Evolutionary conservation across 2,113 vertebrate species (phyloP).

Genomic region (Chauna torquata): DNA sequence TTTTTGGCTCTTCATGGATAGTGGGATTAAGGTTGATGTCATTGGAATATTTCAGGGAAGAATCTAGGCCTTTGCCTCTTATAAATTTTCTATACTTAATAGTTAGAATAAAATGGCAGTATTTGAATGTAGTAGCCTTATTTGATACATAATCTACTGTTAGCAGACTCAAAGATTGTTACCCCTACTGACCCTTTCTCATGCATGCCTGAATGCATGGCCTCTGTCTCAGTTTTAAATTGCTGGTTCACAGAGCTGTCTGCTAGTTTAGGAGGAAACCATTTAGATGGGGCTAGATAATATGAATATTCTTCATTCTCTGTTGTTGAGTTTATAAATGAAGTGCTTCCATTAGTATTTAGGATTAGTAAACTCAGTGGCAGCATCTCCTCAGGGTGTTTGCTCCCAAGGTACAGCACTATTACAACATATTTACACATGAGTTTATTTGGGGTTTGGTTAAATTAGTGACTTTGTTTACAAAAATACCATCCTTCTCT

Average conservation of each 20-base stretch:
- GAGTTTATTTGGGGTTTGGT: slow-evolving; percentile 66
- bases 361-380: slow-evolving; percentile 44
- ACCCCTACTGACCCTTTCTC: neutral
- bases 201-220: neutral
- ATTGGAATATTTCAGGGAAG: neutral
- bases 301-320: neutral
- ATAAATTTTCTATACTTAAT: neutral
- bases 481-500: slow-evolving; percentile 67
- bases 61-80: neutral
- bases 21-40: neutral
- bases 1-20: neutral
- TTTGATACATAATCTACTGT: neutral
- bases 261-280: neutral
- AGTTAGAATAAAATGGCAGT: neutral
- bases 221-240: neutral
- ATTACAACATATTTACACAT: slow-evolving; percentile 63
- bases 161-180: neutral
- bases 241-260: neutral
- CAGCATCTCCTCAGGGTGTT: slow-evolving; percentile 11
- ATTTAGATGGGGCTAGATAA: neutral
- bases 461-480: slow-evolving; percentile 76
- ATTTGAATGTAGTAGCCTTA: neutral
- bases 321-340: neutral
- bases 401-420: slow-evolving; percentile 53
- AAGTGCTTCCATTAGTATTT: neutral